phyloP scores from a whole-genome alignment of 2,113 vertebrate species.

The Upupa epops region DNA sequence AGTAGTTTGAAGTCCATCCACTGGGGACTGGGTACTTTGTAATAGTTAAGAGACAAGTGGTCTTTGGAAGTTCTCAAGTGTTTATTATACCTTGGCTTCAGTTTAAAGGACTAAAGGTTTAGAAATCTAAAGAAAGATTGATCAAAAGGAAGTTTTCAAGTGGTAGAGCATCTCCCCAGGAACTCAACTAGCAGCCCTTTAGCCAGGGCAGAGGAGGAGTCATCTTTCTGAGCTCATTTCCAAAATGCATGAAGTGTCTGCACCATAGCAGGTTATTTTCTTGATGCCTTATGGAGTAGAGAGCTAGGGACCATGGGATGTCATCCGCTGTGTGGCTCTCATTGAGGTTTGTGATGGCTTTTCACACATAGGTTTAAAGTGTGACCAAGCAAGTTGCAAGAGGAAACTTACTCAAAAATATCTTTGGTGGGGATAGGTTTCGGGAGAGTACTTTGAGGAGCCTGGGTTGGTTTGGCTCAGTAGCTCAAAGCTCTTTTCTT shows the following conservation, averaged over 20 bases:
- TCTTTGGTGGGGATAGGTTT: neutral
- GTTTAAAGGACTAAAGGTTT: neutral
- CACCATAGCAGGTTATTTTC: neutral
- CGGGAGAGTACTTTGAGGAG: neutral
- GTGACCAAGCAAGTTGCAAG: neutral
- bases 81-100: neutral
- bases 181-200: neutral
- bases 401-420: neutral
- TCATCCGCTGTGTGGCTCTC: neutral
- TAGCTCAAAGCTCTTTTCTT: neutral
- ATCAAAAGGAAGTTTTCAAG: neutral
- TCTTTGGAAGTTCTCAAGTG: neutral
- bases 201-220: neutral
- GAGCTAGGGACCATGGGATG: fast-evolving
- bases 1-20: neutral
- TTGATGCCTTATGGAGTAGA: fast-evolving
- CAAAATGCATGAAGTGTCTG: neutral
- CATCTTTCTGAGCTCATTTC: neutral
- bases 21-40: neutral
- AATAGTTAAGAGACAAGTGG: neutral
- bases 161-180: neutral
- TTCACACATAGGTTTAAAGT: neutral
- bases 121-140: neutral
- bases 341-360: neutral
- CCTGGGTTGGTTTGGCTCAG: neutral